Evolutionary conservation across 2,113 vertebrate genomes (phyloP).

Genomic region (Vulpes vulpes): DNA sequence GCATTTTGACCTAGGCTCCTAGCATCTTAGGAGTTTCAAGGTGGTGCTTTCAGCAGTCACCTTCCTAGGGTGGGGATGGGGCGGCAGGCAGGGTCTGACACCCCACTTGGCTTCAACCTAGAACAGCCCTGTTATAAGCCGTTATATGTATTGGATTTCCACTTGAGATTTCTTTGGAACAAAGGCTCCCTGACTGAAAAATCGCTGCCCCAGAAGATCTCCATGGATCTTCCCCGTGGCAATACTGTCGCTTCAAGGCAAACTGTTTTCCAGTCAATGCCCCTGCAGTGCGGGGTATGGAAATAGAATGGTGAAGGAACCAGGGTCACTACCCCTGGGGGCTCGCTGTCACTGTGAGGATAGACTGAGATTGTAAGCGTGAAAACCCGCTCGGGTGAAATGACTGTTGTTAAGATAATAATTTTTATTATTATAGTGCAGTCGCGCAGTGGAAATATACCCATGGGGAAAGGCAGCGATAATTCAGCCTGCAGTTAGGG

Average conservation of each 20-base stretch:
- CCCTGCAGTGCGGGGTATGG: neutral
- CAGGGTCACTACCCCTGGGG: neutral
- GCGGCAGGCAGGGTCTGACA: neutral
- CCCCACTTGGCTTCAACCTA: neutral
- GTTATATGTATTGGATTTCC: neutral
- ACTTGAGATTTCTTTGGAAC: conserved; percentile 27
- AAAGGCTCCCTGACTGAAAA: neutral
- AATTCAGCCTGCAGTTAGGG: conserved; percentile 51
- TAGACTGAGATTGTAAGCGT: neutral
- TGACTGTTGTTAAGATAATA: neutral
- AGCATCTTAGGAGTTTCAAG: neutral
- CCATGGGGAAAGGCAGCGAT: conserved; percentile 39
- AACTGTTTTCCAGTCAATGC: neutral
- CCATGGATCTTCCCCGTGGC: neutral
- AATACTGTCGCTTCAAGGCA: neutral
- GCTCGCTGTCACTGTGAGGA: neutral
- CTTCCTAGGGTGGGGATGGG: neutral
- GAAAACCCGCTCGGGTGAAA: conserved; percentile 39
- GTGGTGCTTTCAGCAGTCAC: neutral
- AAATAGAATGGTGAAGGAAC: neutral
- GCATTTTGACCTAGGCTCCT: neutral
- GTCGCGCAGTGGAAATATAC: neutral
- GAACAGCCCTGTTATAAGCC: neutral
- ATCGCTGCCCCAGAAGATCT: neutral
- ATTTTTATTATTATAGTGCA: neutral